Percentiles rank a stretch among this genome's conserved stretches.
These are phyloP conservation scores for Chrysopa pallens DNA, from an alignment of 1,140 invertebrate genomes.

Conservation along the genomic window DNA sequence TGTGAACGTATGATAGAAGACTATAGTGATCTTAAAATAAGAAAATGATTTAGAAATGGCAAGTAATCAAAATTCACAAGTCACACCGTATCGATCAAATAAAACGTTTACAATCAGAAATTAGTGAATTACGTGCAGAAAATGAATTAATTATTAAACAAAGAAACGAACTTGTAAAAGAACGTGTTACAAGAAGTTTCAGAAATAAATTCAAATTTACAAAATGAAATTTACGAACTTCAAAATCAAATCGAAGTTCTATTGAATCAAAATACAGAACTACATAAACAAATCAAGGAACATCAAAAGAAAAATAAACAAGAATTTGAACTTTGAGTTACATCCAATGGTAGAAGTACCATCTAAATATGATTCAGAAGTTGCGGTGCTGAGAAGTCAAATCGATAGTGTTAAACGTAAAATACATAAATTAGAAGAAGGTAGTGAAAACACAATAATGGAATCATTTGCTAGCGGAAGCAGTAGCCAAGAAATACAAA, in stretches of 20 bases:
- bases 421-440: slow-evolving; percentile 36
- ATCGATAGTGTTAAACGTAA: slow-evolving; percentile 36
- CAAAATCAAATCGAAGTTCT: too few relatives aligned
- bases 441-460: slow-evolving; percentile 30
- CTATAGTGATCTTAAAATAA: slow-evolving; percentile 47
- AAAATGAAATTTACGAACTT: too few relatives aligned
- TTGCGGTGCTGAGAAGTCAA: slow-evolving; percentile 32
- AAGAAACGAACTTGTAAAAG: slow-evolving; percentile 40
- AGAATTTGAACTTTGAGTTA: slow-evolving; percentile 38
- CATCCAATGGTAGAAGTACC: slow-evolving; percentile 59
- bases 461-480: slow-evolving; percentile 15
- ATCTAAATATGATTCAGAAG: slow-evolving; percentile 21
- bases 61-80: slow-evolving; percentile 8
- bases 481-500: slow-evolving; percentile 32
- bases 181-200: slow-evolving; percentile 28
- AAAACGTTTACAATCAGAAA: slow-evolving; percentile 24
- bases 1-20: slow-evolving; percentile 42
- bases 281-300: too few relatives aligned
- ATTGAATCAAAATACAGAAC: too few relatives aligned
- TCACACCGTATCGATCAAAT: slow-evolving; percentile 18
- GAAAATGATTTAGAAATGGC: slow-evolving; percentile 37
- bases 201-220: too few relatives aligned
- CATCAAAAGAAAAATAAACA: slow-evolving; percentile 27
- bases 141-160: slow-evolving; percentile 35
- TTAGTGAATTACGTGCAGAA: slow-evolving; percentile 30